phyloP scores from a whole-genome alignment of 2,113 vertebrate genomes.

The Ciconia boyciana region DNA sequence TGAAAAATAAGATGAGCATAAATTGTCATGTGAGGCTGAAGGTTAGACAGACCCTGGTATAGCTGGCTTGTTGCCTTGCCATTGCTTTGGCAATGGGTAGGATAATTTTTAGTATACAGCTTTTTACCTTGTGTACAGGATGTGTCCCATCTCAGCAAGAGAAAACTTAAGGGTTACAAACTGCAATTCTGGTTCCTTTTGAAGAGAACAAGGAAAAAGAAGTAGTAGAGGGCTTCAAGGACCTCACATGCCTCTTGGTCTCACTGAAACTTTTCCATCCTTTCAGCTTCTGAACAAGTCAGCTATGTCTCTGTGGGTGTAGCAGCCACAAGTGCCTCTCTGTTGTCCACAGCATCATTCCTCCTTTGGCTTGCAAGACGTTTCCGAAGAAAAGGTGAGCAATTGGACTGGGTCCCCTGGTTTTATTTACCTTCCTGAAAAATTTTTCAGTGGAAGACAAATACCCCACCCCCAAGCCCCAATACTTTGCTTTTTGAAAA shows the following conservation, averaged over 20 bases:
- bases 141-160: not conserved
- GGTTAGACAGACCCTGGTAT: not conserved
- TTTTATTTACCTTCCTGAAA: not conserved
- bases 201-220: not conserved
- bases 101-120: not conserved
- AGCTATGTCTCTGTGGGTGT: constrained; percentile 23
- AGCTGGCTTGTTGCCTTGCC: not conserved
- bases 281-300: constrained; percentile 28
- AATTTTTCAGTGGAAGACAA: not conserved
- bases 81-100: not conserved
- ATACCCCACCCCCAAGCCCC: not conserved
- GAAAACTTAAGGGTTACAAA: not conserved
- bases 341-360: constrained; percentile 19
- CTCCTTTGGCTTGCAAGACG: constrained; percentile 63
- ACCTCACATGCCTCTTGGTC: not conserved
- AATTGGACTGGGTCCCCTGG: not conserved
- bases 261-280: constrained; percentile 4
- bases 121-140: not conserved
- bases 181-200: not conserved
- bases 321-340: constrained; percentile 30
- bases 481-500: not conserved
- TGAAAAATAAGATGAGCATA: not conserved
- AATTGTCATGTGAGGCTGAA: not conserved
- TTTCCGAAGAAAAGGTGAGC: constrained; percentile 63
- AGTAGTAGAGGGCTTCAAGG: not conserved